Evolutionary conservation across 2,888 invertebrate genomes (phyloP).

Genomic region (Hipparchia sbordonii): DNA sequence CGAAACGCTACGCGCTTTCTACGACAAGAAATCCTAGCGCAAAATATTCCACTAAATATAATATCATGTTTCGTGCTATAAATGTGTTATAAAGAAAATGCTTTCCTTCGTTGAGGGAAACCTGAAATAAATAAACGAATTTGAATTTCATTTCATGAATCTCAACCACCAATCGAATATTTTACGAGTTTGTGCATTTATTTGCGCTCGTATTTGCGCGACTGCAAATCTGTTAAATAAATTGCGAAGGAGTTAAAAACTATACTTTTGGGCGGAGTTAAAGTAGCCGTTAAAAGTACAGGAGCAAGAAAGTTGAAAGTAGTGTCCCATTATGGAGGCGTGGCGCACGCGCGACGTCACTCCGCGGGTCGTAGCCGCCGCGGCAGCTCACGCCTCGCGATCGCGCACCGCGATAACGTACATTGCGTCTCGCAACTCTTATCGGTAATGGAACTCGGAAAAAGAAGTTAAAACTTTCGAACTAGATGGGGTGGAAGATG

Average conservation of each 20-base stretch:
- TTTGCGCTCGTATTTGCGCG: not conserved
- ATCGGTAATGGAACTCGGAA: conserved; percentile 28
- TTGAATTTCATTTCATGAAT: no score
- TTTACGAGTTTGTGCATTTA: no score
- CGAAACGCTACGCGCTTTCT: conserved; percentile 3
- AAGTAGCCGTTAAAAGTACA: conserved; percentile 41
- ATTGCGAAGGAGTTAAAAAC: not conserved
- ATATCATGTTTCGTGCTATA: not conserved
- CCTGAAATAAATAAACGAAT: no score
- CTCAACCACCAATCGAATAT: no score
- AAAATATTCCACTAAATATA: not conserved
- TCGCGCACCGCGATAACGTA: conserved; percentile 49
- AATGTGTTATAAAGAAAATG: not conserved
- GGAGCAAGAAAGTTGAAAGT: conserved; percentile 44
- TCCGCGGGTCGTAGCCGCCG: conserved; percentile 63
- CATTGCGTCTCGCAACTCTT: conserved; percentile 31
- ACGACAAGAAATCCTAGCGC: conserved; percentile 1
- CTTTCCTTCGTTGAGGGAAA: not conserved
- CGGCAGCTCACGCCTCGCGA: conserved; percentile 65
- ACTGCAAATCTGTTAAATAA: not conserved
- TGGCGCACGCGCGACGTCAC: conserved; percentile 79
- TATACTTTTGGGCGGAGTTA: conserved; percentile 36
- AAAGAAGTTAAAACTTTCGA: conserved; percentile 25
- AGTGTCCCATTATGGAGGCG: conserved; percentile 43
- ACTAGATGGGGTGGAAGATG: conserved; percentile 21